Evolutionary conservation across 2,797 vertebrate species (phyloP).

Genomic region (Cyclopterus lumpus): DNA sequence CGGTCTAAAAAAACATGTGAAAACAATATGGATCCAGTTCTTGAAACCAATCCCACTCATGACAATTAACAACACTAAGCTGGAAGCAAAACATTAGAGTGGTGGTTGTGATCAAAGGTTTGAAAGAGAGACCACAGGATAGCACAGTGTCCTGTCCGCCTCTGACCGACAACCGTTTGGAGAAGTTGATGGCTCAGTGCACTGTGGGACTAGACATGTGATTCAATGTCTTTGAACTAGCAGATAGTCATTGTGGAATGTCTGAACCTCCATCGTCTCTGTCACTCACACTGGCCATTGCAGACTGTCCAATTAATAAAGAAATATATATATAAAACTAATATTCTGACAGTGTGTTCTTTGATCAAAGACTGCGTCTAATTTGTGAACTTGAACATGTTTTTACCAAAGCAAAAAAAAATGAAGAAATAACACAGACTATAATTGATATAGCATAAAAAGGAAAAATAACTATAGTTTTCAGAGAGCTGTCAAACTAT

Average conservation of each 20-base stretch:
- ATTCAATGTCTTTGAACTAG: slow-evolving; percentile 55
- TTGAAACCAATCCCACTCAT: not conserved
- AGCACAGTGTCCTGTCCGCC: slow-evolving; percentile 24
- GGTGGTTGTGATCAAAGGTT: slow-evolving; percentile 26
- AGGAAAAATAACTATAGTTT: slow-evolving; percentile 24
- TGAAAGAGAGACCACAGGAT: slow-evolving; percentile 27
- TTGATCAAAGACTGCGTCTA: slow-evolving; percentile 46
- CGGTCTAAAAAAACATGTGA: slow-evolving; percentile 7
- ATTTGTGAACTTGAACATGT: slow-evolving; percentile 35
- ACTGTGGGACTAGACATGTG: slow-evolving; percentile 31
- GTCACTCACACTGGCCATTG: slow-evolving; percentile 36
- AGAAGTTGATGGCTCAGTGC: slow-evolving; percentile 38
- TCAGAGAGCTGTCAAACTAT: slow-evolving; percentile 52
- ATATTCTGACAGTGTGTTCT: slow-evolving; percentile 35
- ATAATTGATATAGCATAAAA: slow-evolving; percentile 35
- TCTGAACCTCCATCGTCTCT: slow-evolving; percentile 34
- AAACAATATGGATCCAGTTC: not conserved
- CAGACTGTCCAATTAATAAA: slow-evolving; percentile 54
- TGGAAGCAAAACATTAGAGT: slow-evolving; percentile 23
- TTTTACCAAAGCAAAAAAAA: slow-evolving; percentile 20
- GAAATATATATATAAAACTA: not conserved
- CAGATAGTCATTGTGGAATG: slow-evolving; percentile 33
- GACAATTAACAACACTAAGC: not conserved
- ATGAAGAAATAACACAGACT: slow-evolving; percentile 4
- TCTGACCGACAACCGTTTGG: slow-evolving; percentile 41